phyloP scores from a whole-genome alignment of 2,797 vertebrate genomes.

The Octomys mimax region DNA sequence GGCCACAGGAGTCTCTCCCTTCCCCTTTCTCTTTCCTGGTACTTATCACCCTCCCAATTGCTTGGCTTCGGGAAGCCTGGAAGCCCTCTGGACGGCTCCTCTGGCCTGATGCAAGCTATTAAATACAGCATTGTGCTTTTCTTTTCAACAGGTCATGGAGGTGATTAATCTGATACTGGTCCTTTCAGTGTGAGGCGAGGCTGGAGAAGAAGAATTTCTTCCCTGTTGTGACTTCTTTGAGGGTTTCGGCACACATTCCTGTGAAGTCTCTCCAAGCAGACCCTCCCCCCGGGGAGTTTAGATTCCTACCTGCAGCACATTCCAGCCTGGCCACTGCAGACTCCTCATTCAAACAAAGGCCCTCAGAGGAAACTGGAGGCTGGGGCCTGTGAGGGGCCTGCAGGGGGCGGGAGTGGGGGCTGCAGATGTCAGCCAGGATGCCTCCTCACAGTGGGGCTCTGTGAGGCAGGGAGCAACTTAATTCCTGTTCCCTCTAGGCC shows the following conservation, averaged over 20 bases:
- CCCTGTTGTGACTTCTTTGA: constrained; percentile 82
- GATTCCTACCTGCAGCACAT: constrained; percentile 87
- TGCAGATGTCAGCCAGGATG: background rate
- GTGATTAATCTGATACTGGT: constrained; percentile 9
- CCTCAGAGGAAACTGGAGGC: constrained; percentile 58
- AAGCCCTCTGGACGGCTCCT: background rate
- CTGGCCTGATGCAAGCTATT: background rate
- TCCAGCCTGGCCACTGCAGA: constrained; percentile 78
- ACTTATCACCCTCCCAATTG: background rate
- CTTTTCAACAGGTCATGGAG: background rate
- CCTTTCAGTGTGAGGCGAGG: background rate
- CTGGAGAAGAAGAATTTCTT: constrained; percentile 52
- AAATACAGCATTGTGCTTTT: background rate
- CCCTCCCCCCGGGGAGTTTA: constrained; percentile 63
- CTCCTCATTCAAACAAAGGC: constrained; percentile 72
- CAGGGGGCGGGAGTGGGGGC: background rate
- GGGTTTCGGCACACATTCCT: constrained; percentile 72
- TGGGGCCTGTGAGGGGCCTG: background rate
- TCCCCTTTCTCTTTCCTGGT: background rate
- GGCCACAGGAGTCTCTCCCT: background rate
- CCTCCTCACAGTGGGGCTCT: constrained; percentile 71
- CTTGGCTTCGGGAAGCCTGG: background rate
- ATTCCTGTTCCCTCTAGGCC: constrained; percentile 76
- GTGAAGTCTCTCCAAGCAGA: constrained; percentile 82
- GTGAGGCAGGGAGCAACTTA: constrained; percentile 80